These are phyloP conservation scores for Stichopus horrens DNA, from an alignment of 53 echinoderm and acorn worm species.

Conservation along the genomic window DNA sequence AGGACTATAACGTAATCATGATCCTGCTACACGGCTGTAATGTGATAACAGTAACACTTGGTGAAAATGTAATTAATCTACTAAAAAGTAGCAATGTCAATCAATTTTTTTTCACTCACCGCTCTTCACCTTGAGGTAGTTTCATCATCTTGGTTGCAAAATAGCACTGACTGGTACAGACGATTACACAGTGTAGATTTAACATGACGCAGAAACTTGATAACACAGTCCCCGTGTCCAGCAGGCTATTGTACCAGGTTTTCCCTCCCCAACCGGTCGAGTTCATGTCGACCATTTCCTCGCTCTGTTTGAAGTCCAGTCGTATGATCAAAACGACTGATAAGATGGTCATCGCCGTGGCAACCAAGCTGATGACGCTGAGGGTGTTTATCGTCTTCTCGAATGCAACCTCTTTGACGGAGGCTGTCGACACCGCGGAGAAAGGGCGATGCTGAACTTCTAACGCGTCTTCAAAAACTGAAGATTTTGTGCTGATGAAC, in stretches of 20 bases:
- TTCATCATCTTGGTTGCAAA: slow-evolving; percentile 97
- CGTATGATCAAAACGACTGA: slow-evolving; percentile 73
- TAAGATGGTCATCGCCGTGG: slow-evolving; percentile 67
- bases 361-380: slow-evolving; percentile 71
- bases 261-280: slow-evolving; percentile 52
- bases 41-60: too few relatives aligned
- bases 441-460: slow-evolving; percentile 43
- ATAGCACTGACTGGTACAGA: slow-evolving; percentile 82
- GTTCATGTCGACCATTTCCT: slow-evolving; percentile 34
- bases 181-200: slow-evolving; percentile 79
- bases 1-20: too few relatives aligned
- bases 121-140: slow-evolving; percentile 95
- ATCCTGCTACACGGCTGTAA: too few relatives aligned
- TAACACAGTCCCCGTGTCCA: slow-evolving; percentile 86
- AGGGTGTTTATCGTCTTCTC: slow-evolving; percentile 76
- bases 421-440: slow-evolving; percentile 24
- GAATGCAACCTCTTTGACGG: slow-evolving; percentile 62
- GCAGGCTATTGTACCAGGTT: slow-evolving; percentile 64
- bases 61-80: too few relatives aligned
- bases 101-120: slow-evolving; percentile 44
- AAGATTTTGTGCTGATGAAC: slow-evolving; percentile 38
- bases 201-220: slow-evolving; percentile 81
- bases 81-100: too few relatives aligned
- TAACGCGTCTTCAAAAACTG: slow-evolving; percentile 45
- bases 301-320: slow-evolving; percentile 68